These are phyloP conservation scores for Sebastes cheni DNA, from an alignment of 2,797 vertebrate species.

Conservation along the genomic window DNA sequence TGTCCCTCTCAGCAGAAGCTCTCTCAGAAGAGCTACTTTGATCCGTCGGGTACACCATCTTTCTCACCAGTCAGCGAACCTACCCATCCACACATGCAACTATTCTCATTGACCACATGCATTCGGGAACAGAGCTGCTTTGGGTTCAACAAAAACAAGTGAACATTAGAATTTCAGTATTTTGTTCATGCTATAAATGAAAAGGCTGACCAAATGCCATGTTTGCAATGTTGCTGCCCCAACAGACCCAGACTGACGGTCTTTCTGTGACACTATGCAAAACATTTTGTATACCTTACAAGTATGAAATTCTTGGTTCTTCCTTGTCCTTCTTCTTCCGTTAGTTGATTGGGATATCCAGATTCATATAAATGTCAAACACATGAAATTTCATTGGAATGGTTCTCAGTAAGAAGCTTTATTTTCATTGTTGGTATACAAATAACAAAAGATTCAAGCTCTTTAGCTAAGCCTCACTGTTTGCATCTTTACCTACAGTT, in stretches of 20 bases:
- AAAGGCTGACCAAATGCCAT: background rate
- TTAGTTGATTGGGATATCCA: background rate
- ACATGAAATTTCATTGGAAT: background rate
- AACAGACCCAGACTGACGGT: background rate
- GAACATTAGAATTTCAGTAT: background rate
- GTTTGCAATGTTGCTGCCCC: background rate
- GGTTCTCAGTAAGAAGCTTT: background rate
- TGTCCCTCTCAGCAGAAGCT: background rate
- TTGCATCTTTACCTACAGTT: background rate
- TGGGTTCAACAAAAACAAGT: background rate
- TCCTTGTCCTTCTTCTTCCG: background rate
- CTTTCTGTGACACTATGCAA: too few relatives aligned
- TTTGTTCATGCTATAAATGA: background rate
- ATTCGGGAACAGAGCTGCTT: background rate
- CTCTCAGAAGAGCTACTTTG: conserved; percentile 4
- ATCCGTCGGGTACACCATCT: background rate
- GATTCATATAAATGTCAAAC: background rate
- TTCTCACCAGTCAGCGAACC: background rate
- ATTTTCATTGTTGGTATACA: background rate
- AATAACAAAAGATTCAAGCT: background rate
- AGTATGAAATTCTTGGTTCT: background rate
- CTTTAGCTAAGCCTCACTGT: background rate
- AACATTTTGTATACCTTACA: background rate
- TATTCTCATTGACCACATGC: background rate
- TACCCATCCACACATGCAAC: background rate